Conservation (phyloP, 2,888 invertebrate species). For the Cartodere bifasciata region DNA sequence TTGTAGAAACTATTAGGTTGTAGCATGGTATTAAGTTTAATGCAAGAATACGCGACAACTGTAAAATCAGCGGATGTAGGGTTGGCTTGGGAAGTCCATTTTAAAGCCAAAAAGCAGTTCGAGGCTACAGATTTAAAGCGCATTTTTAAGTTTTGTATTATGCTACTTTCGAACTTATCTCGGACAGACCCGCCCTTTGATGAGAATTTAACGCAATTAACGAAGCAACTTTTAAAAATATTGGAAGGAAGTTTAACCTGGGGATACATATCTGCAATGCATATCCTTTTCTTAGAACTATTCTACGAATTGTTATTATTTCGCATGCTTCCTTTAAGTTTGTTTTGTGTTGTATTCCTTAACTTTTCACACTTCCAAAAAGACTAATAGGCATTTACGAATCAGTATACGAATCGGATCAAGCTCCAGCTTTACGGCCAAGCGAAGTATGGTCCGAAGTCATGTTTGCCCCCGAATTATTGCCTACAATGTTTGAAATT, state of each 20-base stretch:
- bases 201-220: conserved; percentile 41
- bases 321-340: neutral
- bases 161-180: conserved; percentile 47
- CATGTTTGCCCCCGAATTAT: conserved; percentile 58
- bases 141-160: conserved; percentile 63
- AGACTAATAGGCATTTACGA: conserved; percentile 59
- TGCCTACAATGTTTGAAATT: conserved; percentile 69
- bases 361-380: conserved; percentile 45
- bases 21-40: conserved; percentile 65
- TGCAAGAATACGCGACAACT: conserved; percentile 81
- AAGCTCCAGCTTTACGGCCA: conserved; percentile 45
- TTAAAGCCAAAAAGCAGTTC: conserved; percentile 71
- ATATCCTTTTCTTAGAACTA: conserved; percentile 26
- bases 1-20: conserved; percentile 71
- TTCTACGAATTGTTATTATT: neutral
- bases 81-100: conserved; percentile 78
- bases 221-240: conserved; percentile 61
- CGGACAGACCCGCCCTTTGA: conserved; percentile 36
- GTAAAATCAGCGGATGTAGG: conserved; percentile 78
- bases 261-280: conserved; percentile 58
- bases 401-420: conserved; percentile 53
- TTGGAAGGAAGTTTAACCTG: conserved; percentile 69
- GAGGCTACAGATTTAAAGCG: conserved; percentile 67
- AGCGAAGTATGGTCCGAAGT: conserved; percentile 61
- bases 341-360: conserved; percentile 17